Conservation (phyloP, 2,113 vertebrate species). For the Coryphaenoides rupestris region DNA sequence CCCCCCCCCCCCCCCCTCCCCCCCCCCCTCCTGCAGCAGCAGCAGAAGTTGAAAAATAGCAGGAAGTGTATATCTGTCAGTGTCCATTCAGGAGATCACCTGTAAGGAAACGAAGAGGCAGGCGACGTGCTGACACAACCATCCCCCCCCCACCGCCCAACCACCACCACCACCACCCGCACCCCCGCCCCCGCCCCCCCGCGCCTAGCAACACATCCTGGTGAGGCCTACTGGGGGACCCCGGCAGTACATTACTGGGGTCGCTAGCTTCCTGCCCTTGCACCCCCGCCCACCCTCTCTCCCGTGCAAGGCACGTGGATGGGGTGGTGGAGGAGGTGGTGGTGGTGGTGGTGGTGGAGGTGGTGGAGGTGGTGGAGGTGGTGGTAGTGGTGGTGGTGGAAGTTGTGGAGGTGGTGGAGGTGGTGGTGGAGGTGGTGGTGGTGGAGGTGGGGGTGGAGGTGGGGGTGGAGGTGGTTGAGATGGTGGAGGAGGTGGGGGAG, state of each 20-base stretch:
- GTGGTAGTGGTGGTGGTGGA: too few relatives aligned
- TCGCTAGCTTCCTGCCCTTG: slow-evolving; percentile 58
- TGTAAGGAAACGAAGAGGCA: slow-evolving; percentile 75
- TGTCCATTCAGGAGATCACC: slow-evolving; percentile 78
- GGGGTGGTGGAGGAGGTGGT: slow-evolving; percentile 31
- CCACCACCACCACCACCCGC: too few relatives aligned
- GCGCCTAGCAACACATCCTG: slow-evolving; percentile 77
- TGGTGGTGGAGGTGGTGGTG: too few relatives aligned
- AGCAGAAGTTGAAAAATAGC: slow-evolving; percentile 66
- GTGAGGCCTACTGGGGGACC: slow-evolving; percentile 72
- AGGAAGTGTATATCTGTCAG: slow-evolving; percentile 80
- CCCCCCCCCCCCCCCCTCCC: slow-evolving; percentile 57
- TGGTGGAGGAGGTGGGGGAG: too few relatives aligned
- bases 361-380: too few relatives aligned
- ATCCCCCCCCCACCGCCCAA: too few relatives aligned
- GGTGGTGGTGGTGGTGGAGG: too few relatives aligned
- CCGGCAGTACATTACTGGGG: slow-evolving; percentile 66
- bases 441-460: slow-evolving; percentile 24
- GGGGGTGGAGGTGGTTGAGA: too few relatives aligned
- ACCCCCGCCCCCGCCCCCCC: too few relatives aligned
- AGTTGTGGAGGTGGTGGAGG: too few relatives aligned
- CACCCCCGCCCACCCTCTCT: too few relatives aligned
- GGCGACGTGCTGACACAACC: slow-evolving; percentile 77
- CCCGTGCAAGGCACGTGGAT: slow-evolving; percentile 39
- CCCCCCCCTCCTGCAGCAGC: slow-evolving; percentile 39